Base-by-base conservation (phyloP, 1,140 invertebrate species). In the Monochamus saltuarius region DNA sequence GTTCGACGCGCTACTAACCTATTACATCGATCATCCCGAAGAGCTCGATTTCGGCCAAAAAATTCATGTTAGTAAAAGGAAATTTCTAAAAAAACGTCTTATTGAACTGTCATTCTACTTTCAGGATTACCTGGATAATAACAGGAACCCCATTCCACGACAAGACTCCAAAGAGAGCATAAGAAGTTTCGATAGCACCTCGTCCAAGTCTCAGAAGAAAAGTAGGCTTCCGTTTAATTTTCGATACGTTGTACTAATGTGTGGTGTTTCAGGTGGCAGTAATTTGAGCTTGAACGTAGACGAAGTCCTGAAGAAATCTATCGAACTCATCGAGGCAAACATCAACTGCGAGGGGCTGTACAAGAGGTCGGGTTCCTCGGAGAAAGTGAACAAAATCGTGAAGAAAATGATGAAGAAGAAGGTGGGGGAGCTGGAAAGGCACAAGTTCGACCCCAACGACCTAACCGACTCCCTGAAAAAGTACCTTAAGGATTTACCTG, bases 401-500 rank as follows among this genome's bases (percentile, higher is more conserved):
- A 66, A 69, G 34, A 68, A 68, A 53, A 34, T 72, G 45, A 54
- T 56, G 39, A 70, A 68, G 45, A 56, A 64, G 19, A 68, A 72
- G 52, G 47, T 66, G n/a, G 50, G 37, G 13, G 66, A 69, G 13
- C 13, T 68, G 17, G 64, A 70, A 11, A 65, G 65, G 34, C 47
- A 61, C 36, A 69, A 65, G 54, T 66, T 56, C 39, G 69, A 71
- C 35, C 52, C 68, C 3, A 52, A 68, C 46, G 69, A 69, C 8
- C 49, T 66, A 13, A 60, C 58, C 16, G 64, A 68, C 10, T 61
- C 65, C 13, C 40, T 71, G 14, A 69, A 65, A 34, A 69, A 66
- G 54, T 71, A 64, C 59, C 29, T 71, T 9, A 62, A 58, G 34
- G 58, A 67, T 11, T 46, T 60, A 37, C 89, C 89, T 70, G 90